Evolutionary conservation across 2,113 vertebrate species (phyloP).

Genomic region (Ceyx cyanopectus): DNA sequence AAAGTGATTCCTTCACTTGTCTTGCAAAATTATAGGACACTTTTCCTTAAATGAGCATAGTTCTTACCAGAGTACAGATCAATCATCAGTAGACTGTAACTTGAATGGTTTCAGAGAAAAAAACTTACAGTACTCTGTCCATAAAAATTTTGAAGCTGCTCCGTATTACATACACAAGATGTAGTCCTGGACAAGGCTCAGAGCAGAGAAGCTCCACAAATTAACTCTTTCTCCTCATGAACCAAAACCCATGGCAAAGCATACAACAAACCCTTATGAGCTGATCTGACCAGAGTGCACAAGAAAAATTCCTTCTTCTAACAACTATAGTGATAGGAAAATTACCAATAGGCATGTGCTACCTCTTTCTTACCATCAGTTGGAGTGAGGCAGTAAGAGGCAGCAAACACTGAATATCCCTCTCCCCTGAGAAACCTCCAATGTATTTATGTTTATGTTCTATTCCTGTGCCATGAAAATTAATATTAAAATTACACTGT

Average conservation of each 20-base stretch:
- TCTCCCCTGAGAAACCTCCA: neutral
- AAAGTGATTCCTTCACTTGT: neutral
- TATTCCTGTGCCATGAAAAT: neutral
- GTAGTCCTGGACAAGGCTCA: neutral
- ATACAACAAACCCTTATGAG: neutral
- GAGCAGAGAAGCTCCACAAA: neutral
- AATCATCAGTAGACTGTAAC: neutral
- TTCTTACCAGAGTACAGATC: neutral
- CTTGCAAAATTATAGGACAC: neutral
- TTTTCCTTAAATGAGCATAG: neutral
- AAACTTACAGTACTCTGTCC: neutral
- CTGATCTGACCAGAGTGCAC: neutral
- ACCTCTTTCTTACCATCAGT: neutral
- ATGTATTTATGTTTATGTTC: neutral
- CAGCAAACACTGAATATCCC: neutral
- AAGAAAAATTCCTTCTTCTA: neutral
- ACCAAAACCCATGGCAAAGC: neutral
- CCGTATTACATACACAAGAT: neutral
- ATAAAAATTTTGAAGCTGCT: neutral
- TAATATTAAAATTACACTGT: constrained; percentile 7
- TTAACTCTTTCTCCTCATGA: neutral
- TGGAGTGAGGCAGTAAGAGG: neutral
- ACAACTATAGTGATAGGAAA: neutral
- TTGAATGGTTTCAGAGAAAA: neutral
- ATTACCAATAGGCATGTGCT: neutral